A percentile compares a stretch with the other conserved stretches of the same genome.
Evolutionary conservation across 2,888 invertebrate genomes (phyloP).

Genomic region (Ceriagrion tenellum): DNA sequence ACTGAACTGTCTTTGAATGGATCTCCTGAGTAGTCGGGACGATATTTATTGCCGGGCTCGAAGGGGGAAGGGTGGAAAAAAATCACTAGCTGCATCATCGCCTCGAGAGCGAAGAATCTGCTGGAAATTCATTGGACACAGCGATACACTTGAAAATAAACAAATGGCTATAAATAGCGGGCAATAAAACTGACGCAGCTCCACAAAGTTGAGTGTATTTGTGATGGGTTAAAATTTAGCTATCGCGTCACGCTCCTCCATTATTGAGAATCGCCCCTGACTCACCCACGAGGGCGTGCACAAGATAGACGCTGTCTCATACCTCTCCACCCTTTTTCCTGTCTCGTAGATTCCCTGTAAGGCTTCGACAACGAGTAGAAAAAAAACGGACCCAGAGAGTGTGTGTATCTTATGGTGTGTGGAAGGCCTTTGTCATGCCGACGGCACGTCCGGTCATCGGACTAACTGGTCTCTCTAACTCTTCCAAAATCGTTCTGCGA

Average conservation of each 20-base stretch:
- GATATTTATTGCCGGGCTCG: neutral
- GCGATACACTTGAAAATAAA: neutral
- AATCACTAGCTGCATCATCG: neutral
- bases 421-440: conserved; percentile 18
- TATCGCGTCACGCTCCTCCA: neutral
- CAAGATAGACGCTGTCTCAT: neutral
- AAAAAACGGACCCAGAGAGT: neutral
- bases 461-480: neutral
- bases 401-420: neutral
- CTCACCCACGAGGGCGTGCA: neutral
- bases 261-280: conserved; percentile 16
- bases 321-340: neutral
- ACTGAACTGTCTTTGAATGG: neutral
- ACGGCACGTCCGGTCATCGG: conserved; percentile 52
- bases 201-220: neutral
- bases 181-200: neutral
- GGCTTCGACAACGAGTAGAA: neutral
- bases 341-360: conserved; percentile 4
- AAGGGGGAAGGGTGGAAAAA: neutral
- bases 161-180: conserved; percentile 19
- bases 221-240: conserved; percentile 2
- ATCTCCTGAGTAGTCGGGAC: neutral
- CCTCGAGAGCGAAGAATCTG: neutral
- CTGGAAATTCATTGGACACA: neutral
- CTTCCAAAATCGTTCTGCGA: neutral